A percentile compares a stretch with the other conserved stretches of the same genome.
These are phyloP conservation scores for Seira ritae DNA, from an alignment of 2,888 invertebrate genomes.

Conservation along the genomic window DNA sequence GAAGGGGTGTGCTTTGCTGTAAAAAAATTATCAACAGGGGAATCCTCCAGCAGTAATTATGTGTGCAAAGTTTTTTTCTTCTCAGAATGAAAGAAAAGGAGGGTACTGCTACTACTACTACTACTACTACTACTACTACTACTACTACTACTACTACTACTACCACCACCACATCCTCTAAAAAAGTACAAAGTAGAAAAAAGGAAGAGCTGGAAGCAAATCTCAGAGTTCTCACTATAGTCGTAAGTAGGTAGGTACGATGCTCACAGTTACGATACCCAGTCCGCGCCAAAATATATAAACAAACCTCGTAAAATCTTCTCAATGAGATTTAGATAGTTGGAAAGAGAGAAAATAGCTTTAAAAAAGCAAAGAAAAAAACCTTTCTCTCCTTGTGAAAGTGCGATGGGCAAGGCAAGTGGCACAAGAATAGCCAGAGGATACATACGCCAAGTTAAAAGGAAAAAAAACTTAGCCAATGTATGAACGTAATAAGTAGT, in stretches of 20 bases:
- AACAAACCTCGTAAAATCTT: constrained; percentile 25
- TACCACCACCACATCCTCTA: no score
- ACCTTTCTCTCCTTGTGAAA: constrained; percentile 14
- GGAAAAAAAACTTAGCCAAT: constrained; percentile 51
- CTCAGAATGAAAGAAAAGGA: constrained; percentile 15
- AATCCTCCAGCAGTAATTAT: constrained; percentile 56
- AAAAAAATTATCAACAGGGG: constrained; percentile 61
- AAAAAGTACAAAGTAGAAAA: constrained; percentile 35
- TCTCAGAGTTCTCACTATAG: no score
- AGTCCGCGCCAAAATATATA: no score
- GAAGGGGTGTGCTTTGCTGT: constrained; percentile 54
- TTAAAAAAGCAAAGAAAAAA: neutral
- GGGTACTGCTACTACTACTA: no score
- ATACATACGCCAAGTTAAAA: constrained; percentile 35
- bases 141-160: no score
- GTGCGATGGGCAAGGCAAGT: neutral
- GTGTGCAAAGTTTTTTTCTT: constrained; percentile 48
- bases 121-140: no score
- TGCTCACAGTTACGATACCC: no score
- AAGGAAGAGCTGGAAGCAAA: constrained; percentile 43
- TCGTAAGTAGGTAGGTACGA: no score
- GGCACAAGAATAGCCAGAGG: constrained; percentile 37
- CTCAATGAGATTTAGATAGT: neutral
- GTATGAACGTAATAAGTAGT: no score
- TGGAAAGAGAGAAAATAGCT: constrained; percentile 5